Evolutionary conservation across 2,888 invertebrate genomes (phyloP), one percentile per base, ranked within the genome.

Genomic region (Meteorus colon): DNA sequence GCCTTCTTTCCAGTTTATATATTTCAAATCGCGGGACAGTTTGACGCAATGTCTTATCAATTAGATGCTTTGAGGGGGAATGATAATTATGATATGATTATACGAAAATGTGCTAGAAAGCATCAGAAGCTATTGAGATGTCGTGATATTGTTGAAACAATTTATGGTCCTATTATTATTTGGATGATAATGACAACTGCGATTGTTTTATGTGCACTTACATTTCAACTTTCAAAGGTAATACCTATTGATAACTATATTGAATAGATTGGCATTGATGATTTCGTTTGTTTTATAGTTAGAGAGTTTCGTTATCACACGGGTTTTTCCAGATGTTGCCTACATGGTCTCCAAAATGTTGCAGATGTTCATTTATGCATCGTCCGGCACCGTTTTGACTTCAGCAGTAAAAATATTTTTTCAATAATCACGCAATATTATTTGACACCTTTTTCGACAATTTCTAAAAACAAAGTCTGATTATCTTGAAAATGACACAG

Each of bases 221-320:
- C 84, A 62, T 86, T 81, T 68, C 83, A 85, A 67, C 69, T 77
- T 4, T 71, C 77, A 55, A 73, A 77, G 78, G 82, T 82, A 62
- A 14, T 2, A 6, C 8, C 0, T 59, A n/a, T 59, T 10, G 3
- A 16, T 12, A 59, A 19, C 4, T 0, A n/a, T 19, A 24, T 59
- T 19, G 0, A 24, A 16, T 59, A 10, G 8, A 27, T 59, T 59
- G 10, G 1, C 41, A 41, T 41, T 41, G 29, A 6, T 27, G 31
- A 29, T 27, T 29, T 2, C 8, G 1, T 19, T 19, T 55, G 5
- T 55, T 55, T 55, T 4, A 31, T 29, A 62, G 62, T 62, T 62
- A 31, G 62, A 62, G 8, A 10, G 6, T 12, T 16, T 62, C 16
- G 16, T 29, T 31, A 1, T 62, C 4, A 14, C 27, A 2, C 29